These are phyloP conservation scores for Tetanocera ferruginea DNA, from an alignment of 2,888 invertebrate species.

Conservation along the genomic window DNA sequence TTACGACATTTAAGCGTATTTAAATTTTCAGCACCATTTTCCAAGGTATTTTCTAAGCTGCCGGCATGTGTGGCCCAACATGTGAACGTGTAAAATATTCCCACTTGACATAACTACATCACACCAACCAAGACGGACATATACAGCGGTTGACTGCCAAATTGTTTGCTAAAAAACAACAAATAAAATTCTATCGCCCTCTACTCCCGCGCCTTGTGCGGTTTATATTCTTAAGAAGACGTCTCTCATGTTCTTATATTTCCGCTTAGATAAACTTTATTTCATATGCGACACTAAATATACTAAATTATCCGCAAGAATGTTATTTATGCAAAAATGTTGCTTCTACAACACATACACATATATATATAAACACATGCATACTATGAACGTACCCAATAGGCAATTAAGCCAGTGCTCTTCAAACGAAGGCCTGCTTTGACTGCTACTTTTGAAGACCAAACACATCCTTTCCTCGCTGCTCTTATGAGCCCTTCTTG, in stretches of 20 bases:
- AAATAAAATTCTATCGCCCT: not conserved
- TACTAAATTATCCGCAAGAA: slow-evolving; percentile 59
- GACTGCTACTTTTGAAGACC: too few species aligned
- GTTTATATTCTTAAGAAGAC: too few species aligned
- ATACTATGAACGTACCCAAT: too few species aligned
- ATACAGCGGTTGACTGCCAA: slow-evolving; percentile 13
- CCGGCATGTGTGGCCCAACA: too few species aligned
- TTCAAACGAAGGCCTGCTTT: too few species aligned
- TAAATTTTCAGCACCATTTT: slow-evolving; percentile 36
- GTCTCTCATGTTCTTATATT: slow-evolving; percentile 43
- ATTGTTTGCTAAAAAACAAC: not conserved
- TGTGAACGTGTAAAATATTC: not conserved
- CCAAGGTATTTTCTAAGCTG: not conserved
- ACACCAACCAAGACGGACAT: not conserved
- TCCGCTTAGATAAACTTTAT: slow-evolving; percentile 58
- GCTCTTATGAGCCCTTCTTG: too few species aligned
- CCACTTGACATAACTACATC: slow-evolving; percentile 3
- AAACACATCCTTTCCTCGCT: too few species aligned
- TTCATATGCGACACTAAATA: slow-evolving; percentile 58
- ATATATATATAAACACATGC: not conserved
- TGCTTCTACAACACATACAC: not conserved
- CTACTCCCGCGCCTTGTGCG: too few species aligned
- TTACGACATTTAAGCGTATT: slow-evolving; percentile 32
- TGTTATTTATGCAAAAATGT: slow-evolving; percentile 54
- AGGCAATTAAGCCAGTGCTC: too few species aligned